Base-by-base conservation (phyloP, 1,140 invertebrate genomes). In the Lutraria rhynchaena region DNA sequence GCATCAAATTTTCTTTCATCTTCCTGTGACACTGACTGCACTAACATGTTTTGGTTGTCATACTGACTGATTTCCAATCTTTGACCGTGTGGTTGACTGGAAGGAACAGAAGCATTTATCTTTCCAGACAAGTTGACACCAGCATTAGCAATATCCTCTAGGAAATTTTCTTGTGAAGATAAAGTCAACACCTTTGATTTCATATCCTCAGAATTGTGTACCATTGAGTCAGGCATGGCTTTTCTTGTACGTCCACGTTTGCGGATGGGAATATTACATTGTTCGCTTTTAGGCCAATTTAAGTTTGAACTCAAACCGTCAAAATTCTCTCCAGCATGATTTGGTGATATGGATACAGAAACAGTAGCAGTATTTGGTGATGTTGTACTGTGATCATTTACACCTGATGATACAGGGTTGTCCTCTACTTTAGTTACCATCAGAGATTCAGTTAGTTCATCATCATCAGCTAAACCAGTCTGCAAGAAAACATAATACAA, bases 251-350 rank as follows among this genome's bases (percentile, higher is more conserved):
- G n/a, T 11, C 76, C 76, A 24, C 76, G 31, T 70, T 80, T 80
- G 49, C 76, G 19, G 27, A 80, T 80, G 13, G 76, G 76, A 13
- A 80, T 80, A 60, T 80, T 80, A 46, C 76, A 58, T 35, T 80
- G 76, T 24, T 80, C 76, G 44, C 37, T 58, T n/a, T 46, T 80
- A 22, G 55, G 29, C 76, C 76, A 80, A 24, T 80, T 63, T 24
- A 80, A 58, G 13, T 77, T 61, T 2, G 37, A 44, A 22, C 49
- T 57, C 15, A 55, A 35, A 3, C 44, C 33, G 35, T 71, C 69
- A 49, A 67, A 49, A n/a, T 44, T 65, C 3, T 67, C 63, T 49
- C 22, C 44, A 22, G 63, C 37, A 27, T 37, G 24, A 31, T 67
- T 46, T 22, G 22, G 3, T 67, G 9, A 46, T 49, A 41, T 67